Evolutionary conservation across 92 coral and sea anemone genomes (phyloP), one percentile per base, ranked within the genome.

Genomic region (Umimayanthus chanpuru): DNA sequence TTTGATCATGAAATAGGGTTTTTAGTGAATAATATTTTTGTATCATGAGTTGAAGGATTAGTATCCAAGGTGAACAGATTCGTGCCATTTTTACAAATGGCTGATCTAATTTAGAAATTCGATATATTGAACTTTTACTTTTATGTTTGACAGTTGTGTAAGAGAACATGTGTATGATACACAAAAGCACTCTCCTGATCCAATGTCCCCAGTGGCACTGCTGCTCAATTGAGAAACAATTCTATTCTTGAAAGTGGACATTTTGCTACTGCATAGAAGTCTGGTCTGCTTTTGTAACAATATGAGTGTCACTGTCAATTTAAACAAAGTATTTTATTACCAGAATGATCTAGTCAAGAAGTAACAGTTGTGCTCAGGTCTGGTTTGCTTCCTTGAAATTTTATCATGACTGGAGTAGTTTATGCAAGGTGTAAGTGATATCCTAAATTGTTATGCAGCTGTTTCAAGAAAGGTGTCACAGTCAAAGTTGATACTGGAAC

Each of bases 81-180:
- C 20, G 16, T 83, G 29, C 44, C 25, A 15, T 44, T 29, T 14
- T 1, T 39, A 50, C 5, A 70, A 14, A 81, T 20, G 25, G 76
- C 14, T 9, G 15, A 56, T 30, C 26, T 67, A 28, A 29, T 68
- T 14, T 44, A 7, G 78, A 39, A 66, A 81, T 49, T 40, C 36
- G n/a, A 81, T 64, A 81, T 32, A 56, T 36, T 44, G 14, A 53
- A 55, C 25, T 23, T 10, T 14, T 14, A 49, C 18, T 4, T 32
- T 26, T 26, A 5, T 55, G 49, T 56, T 81, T 81, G 86, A 81
- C 86, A 81, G 76, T 39, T 81, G 76, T 81, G 73, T 47, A 53
- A 75, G 20, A 2, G 79, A 75, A 75, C 79, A 75, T 75, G 79
- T 75, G 79, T 74, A 43, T 40, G 79, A 39, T 75, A 16, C 21